Percentiles rank a stretch among this genome's conserved stretches.
Evolutionary conservation across 1,140 invertebrate species (phyloP).

Genomic region (Stenopsyche tienmushanensis): DNA sequence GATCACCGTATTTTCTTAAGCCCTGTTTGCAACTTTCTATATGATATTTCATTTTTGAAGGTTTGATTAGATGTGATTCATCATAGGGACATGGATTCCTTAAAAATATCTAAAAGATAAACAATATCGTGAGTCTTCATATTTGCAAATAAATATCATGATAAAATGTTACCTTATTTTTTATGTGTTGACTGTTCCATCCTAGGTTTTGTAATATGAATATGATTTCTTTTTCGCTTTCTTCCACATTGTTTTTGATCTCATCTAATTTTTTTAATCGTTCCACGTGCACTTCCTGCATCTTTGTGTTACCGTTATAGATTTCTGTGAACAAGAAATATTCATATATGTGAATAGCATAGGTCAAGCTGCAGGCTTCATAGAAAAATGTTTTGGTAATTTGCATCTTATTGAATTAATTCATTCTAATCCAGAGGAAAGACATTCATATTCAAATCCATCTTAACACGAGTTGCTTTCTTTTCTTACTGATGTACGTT

Average conservation of each 20-base stretch:
- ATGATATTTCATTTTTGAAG: conserved; percentile 10
- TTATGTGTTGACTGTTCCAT: conserved; percentile 21
- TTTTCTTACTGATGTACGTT: no score
- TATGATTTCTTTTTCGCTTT: conserved; percentile 17
- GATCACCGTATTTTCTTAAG: not conserved
- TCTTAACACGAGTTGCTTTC: no score
- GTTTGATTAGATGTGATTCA: conserved; percentile 19
- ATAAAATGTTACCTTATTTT: conserved; percentile 16
- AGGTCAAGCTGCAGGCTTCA: no score
- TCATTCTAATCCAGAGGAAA: no score
- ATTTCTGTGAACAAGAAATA: no score
- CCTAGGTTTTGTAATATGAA: conserved; percentile 26
- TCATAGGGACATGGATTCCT: conserved; percentile 28
- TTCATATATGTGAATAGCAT: no score
- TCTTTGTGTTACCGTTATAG: no score
- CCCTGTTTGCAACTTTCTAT: not conserved
- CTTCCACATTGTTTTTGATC: conserved; percentile 16
- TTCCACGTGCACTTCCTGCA: conserved; percentile 1
- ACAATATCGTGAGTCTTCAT: not conserved
- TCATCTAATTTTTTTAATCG: conserved; percentile 29
- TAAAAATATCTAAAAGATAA: not conserved
- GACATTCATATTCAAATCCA: no score
- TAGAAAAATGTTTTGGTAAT: no score
- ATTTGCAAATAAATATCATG: conserved; percentile 5
- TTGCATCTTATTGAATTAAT: no score